phyloP scores from a whole-genome alignment of 2,113 vertebrate species.

The Strigops habroptila region DNA sequence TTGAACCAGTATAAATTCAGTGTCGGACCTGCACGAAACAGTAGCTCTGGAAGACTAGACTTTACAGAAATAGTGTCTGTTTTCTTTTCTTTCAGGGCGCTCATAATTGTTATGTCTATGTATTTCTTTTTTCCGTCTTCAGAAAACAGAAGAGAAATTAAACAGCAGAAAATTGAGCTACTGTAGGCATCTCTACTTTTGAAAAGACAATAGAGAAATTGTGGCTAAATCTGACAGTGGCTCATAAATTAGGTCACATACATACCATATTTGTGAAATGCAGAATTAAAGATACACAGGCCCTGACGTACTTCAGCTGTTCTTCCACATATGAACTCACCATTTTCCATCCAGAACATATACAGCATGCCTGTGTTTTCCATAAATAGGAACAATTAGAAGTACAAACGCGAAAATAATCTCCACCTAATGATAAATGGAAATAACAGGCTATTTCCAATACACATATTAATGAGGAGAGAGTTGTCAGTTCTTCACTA shows the following conservation, averaged over 20 bases:
- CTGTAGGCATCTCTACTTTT: neutral
- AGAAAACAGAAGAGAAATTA: neutral
- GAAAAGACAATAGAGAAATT: conserved; percentile 22
- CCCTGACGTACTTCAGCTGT: conserved; percentile 9
- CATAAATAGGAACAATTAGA: conserved; percentile 39
- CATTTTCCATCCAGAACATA: neutral
- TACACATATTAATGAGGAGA: neutral
- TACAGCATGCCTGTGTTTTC: neutral
- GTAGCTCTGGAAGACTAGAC: neutral
- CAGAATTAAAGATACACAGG: neutral
- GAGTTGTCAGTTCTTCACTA: neutral
- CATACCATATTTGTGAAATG: neutral
- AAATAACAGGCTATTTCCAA: conserved; percentile 36
- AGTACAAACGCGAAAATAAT: conserved; percentile 51
- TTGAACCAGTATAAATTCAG: neutral
- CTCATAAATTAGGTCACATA: neutral
- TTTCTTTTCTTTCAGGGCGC: neutral
- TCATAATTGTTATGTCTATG: neutral
- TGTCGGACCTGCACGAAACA: neutral
- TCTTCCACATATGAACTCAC: neutral
- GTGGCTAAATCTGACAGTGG: neutral
- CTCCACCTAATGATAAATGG: conserved; percentile 10
- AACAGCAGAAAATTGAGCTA: neutral
- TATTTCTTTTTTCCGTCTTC: neutral
- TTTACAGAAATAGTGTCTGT: neutral